These are phyloP conservation scores for Chaetura pelagica DNA, from an alignment of 2,113 vertebrate species.

Conservation along the genomic window DNA sequence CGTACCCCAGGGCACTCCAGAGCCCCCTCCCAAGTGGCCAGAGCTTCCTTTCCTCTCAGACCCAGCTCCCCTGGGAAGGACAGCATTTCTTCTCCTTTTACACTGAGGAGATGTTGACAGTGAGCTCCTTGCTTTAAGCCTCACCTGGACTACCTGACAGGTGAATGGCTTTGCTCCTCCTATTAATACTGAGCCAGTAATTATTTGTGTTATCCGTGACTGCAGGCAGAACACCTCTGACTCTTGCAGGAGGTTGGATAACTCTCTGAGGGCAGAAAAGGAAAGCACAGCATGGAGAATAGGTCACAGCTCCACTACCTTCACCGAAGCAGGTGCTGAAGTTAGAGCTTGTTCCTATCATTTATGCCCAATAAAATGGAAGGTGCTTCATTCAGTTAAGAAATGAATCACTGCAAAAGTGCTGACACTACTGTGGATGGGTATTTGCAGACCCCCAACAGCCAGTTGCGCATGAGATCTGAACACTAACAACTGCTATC, in stretches of 20 bases:
- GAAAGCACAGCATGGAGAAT: background rate
- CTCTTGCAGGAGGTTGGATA: background rate
- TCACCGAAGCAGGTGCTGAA: background rate
- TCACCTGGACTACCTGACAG: background rate
- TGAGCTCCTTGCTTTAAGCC: background rate
- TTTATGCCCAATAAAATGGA: background rate
- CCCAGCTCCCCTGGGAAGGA: background rate
- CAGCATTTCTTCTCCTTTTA: background rate
- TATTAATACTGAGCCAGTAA: background rate
- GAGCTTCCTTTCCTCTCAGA: background rate
- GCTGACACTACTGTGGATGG: background rate
- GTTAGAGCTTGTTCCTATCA: background rate
- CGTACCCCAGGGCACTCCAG: background rate
- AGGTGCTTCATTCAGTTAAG: background rate
- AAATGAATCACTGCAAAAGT: background rate
- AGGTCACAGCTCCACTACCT: background rate
- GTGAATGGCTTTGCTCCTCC: background rate
- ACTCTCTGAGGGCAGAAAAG: background rate
- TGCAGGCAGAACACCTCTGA: background rate
- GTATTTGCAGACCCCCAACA: background rate
- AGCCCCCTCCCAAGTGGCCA: background rate
- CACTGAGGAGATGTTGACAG: background rate
- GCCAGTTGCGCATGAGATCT: background rate
- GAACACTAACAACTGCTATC: background rate
- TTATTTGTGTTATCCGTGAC: background rate